Evolutionary conservation across 2,888 invertebrate genomes (phyloP), one percentile per base, ranked within the genome.

Genomic region (Sinodicranocentrus sp.): DNA sequence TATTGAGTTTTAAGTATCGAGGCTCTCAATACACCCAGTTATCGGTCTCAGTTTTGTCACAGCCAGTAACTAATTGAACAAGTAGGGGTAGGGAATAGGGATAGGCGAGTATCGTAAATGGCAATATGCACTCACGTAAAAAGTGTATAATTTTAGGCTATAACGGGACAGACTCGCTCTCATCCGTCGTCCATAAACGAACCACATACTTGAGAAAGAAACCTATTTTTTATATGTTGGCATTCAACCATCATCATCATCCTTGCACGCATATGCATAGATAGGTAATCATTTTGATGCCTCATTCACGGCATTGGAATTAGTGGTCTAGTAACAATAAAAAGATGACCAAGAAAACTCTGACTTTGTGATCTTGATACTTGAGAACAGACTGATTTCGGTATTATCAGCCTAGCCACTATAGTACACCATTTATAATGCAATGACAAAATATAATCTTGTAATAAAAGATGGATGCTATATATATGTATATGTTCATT

Each of bases 81-180:
- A 33, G 33, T 33, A 10, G 33, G 3, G 10, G 33, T 33, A 33
- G 33, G 33, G 10, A 6, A 6, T 10, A 33, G 33, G 33, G 33
- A 33, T 10, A 33, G 33, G 33, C 10, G 33, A 6, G 33, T 33
- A 33, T 33, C 10, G 33, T 33, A 10, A 6, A 33, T 33, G 33
- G 5, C 3, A 6, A 10, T 10, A 10, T 33, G 33, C 33, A 33
- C 10, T 6, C 33, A 10, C 10, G 28, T 67, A 63, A 48, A 54
- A 65, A 68, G 63, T 63, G 63, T 63, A 63, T 52, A 19, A 82
- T 85, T 85, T 87, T 85, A 52, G 80, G 84, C 79, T 82, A 71
- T 87, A 87, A 87, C 87, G 87, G 87, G 87, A 87, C 84, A 85
- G 82, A 86, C 83, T 86, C 80, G 82, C 82, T 87, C 86, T 85